Evolutionary conservation across 2,113 vertebrate genomes (phyloP).

Genomic region (Zeus faber): DNA sequence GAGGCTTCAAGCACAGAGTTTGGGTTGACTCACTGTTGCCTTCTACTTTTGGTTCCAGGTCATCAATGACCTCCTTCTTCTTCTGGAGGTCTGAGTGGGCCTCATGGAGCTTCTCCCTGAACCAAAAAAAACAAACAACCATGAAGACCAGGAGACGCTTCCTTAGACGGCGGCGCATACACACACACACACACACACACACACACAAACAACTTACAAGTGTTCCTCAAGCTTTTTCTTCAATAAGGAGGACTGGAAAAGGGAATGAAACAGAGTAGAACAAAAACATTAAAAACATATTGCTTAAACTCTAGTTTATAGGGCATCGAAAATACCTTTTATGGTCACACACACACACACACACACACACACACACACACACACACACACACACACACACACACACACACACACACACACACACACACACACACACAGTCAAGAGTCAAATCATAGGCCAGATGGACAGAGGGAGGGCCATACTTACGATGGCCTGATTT

Average conservation of each 20-base stretch:
- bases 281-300: background rate
- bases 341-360: background rate
- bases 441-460: slow-evolving; percentile 57
- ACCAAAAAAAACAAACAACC: slow-evolving; percentile 4
- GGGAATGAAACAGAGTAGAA: slow-evolving; percentile 6
- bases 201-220: slow-evolving; percentile 78
- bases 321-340: too few species aligned
- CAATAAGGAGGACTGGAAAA: slow-evolving; percentile 77
- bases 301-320: too few species aligned
- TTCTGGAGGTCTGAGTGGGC: slow-evolving; percentile 88
- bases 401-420: background rate
- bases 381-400: background rate
- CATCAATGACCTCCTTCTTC: slow-evolving; percentile 85
- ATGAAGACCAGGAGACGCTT: too few species aligned
- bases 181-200: too few species aligned
- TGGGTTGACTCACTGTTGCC: slow-evolving; percentile 70
- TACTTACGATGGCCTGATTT: slow-evolving; percentile 81
- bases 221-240: slow-evolving; percentile 90
- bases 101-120: slow-evolving; percentile 85
- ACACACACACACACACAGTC: slow-evolving; percentile 36
- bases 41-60: slow-evolving; percentile 81
- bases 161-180: too few species aligned
- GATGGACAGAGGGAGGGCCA: slow-evolving; percentile 44
- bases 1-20: too few species aligned
- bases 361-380: background rate